Percentiles rank a stretch among this genome's conserved stretches.
These are phyloP conservation scores for Minunthozetes semirufus DNA, from an alignment of 2,888 invertebrate genomes.

Conservation along the genomic window DNA sequence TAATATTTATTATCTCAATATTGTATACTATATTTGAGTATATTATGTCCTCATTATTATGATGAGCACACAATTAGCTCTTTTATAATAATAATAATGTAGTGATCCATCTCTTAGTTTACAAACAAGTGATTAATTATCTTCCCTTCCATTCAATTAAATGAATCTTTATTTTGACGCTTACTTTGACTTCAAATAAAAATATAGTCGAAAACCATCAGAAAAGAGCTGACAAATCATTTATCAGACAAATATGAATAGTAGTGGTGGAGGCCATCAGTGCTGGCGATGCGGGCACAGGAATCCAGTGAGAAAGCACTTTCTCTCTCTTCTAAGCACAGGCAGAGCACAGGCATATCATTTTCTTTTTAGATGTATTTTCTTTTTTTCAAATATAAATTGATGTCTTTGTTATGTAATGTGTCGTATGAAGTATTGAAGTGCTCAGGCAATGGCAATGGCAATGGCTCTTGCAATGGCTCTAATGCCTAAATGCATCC, in stretches of 20 bases:
- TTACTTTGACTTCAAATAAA: constrained; percentile 17
- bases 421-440: constrained; percentile 28
- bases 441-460: constrained; percentile 19
- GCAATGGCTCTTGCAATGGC: neutral
- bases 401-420: constrained; percentile 31
- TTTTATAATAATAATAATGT: constrained; percentile 8
- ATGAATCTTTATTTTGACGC: constrained; percentile 25
- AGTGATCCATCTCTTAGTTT: neutral
- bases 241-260: constrained; percentile 29
- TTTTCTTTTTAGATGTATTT: constrained; percentile 12
- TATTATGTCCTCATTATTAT: constrained; percentile 8
- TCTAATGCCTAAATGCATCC: constrained; percentile 16
- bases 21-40: neutral
- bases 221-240: constrained; percentile 24
- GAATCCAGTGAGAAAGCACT: constrained; percentile 15
- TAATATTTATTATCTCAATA: neutral
- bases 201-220: neutral
- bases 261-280: constrained; percentile 7
- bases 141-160: neutral
- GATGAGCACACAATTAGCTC: neutral
- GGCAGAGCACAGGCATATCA: constrained; percentile 22
- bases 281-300: constrained; percentile 7
- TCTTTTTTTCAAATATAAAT: constrained; percentile 29
- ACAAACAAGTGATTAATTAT: constrained; percentile 25
- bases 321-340: neutral